These are phyloP conservation scores for Platycnemis pennipes DNA, from an alignment of 2,888 invertebrate species.

Conservation along the genomic window DNA sequence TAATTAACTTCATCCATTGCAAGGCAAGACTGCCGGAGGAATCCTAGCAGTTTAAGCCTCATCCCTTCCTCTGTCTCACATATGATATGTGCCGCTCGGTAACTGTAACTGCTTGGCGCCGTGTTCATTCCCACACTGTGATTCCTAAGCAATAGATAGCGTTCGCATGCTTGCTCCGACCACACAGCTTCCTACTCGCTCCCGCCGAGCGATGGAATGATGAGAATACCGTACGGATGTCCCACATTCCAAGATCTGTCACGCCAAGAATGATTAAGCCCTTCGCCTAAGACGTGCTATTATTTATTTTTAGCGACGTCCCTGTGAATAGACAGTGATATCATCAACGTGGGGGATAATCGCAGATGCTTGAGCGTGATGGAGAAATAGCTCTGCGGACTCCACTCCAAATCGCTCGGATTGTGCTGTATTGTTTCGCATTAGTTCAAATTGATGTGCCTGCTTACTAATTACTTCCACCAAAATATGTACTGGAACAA, in stretches of 20 bases:
- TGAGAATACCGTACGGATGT: neutral
- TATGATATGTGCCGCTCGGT: too few relatives aligned
- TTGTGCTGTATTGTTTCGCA: too few relatives aligned
- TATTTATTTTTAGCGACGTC: neutral
- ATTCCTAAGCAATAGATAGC: too few relatives aligned
- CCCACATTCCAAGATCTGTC: slow-evolving; percentile 1
- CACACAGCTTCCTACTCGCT: neutral
- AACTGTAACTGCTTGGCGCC: too few relatives aligned
- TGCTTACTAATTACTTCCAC: too few relatives aligned
- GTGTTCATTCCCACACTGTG: too few relatives aligned
- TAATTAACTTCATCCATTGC: too few relatives aligned
- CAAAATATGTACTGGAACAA: too few relatives aligned
- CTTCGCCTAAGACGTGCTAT: neutral
- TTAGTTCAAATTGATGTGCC: too few relatives aligned
- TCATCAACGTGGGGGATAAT: neutral
- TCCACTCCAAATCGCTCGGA: too few relatives aligned
- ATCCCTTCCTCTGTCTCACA: neutral
- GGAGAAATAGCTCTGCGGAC: neutral
- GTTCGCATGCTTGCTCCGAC: neutral
- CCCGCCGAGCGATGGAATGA: neutral
- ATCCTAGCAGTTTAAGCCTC: too few relatives aligned
- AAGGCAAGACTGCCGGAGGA: too few relatives aligned
- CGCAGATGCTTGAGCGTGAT: neutral
- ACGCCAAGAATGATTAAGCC: neutral
- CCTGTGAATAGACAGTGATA: neutral